Evolutionary conservation across 1,140 invertebrate species (phyloP), one percentile per base, ranked within the genome.

Genomic region (Microplitis mediator): DNA sequence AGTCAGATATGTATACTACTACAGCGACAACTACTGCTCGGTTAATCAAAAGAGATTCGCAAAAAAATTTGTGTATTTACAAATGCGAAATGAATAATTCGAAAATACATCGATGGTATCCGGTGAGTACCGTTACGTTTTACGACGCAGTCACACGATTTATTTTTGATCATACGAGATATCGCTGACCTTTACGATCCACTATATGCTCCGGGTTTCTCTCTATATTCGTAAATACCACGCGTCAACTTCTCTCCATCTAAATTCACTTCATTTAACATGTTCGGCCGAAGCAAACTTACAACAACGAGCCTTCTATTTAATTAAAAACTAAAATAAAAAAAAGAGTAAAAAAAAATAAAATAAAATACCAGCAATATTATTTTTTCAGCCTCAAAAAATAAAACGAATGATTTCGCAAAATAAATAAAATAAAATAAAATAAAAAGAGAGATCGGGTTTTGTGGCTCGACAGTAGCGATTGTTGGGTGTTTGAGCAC

Each of bases 401-500:
- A 45, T 45, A 45, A 45, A 45, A 45, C 39, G 5, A 45, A 45
- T 45, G 39, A 45, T 45, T 45, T 45, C 39, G 39, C 39, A 45
- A 45, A 45, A 45, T 45, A 45, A 45, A 45, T 9, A 56, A 23
- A 56, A 56, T 56, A 56, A 56, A 56, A 56, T 23, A 16, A 56
- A 56, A 56, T 3, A 56, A 16, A 56, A 56, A 56, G n/a, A 56
- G 52, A 23, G 16, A 56, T 16, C 52, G 16, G n/a, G 52, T 56
- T 56, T 56, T 4, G 39, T 45, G 39, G 39, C 39, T 45, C 39
- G 39, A 3, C 39, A 5, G 39, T n/a, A 54, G 52, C 16, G 52
- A 14, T n/a, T 54, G 13, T 54, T 54, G 14, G 50, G 68, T 66
- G 79, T 81, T 85, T 85, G 84, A 85, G 82, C 81, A 85, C 81